Conservation (phyloP, 2,113 vertebrate species). For the Empidonax traillii region DNA sequence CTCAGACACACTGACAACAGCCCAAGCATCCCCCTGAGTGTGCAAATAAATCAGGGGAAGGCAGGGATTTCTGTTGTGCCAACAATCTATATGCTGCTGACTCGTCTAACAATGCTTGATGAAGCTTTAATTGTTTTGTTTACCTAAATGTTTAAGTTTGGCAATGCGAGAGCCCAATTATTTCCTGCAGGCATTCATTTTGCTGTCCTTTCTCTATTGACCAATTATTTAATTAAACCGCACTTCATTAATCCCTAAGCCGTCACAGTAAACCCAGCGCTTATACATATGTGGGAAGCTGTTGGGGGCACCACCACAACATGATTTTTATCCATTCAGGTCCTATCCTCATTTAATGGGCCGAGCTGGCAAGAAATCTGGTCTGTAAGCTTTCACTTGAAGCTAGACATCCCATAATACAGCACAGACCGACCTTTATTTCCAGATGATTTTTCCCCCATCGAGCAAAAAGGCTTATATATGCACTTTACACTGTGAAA, state of each 20-base stretch:
- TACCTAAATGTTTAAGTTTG: slow-evolving; percentile 69
- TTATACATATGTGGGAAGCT: slow-evolving; percentile 44
- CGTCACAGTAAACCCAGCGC: slow-evolving; percentile 33
- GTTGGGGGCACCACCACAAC: slow-evolving; percentile 17
- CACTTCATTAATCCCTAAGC: slow-evolving; percentile 74
- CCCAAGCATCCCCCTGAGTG: background rate
- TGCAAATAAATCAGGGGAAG: slow-evolving; percentile 15
- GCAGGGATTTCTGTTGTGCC: slow-evolving; percentile 23
- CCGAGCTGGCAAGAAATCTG: slow-evolving; percentile 62
- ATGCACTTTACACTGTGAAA: slow-evolving; percentile 24
- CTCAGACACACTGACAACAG: background rate
- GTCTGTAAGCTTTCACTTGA: slow-evolving; percentile 34
- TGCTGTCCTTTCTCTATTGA: slow-evolving; percentile 64
- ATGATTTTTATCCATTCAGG: slow-evolving; percentile 39
- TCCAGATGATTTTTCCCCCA: slow-evolving; percentile 60
- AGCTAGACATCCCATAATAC: slow-evolving; percentile 65
- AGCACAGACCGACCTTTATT: slow-evolving; percentile 67
- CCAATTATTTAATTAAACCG: slow-evolving; percentile 78
- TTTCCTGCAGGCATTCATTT: slow-evolving; percentile 66
- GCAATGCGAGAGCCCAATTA: slow-evolving; percentile 53
- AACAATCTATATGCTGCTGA: slow-evolving; percentile 22
- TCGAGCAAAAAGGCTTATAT: slow-evolving; percentile 46
- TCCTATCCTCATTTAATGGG: slow-evolving; percentile 59
- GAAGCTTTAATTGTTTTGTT: slow-evolving; percentile 70
- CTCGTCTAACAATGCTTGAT: slow-evolving; percentile 58